Conservation (phyloP, 2,113 vertebrate species). For the Pan troglodytes region DNA sequence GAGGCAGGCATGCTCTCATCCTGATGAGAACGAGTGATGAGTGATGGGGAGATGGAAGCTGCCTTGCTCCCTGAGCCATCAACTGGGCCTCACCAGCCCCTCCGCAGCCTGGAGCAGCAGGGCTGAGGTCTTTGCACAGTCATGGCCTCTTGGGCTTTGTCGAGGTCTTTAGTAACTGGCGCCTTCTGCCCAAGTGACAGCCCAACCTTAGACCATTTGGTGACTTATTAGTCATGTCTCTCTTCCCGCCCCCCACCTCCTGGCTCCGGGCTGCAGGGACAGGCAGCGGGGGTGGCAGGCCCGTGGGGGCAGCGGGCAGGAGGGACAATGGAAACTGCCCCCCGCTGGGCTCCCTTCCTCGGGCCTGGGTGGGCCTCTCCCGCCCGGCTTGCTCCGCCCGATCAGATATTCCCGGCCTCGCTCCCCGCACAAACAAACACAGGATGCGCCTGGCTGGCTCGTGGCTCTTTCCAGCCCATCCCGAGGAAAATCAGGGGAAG, state of each 20-base stretch:
- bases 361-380: constrained; percentile 59
- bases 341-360: neutral
- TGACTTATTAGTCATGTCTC: constrained; percentile 56
- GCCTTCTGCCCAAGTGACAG: constrained; percentile 14
- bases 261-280: neutral
- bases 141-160: fast-evolving
- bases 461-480: constrained; percentile 91
- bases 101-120: fast-evolving
- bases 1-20: too few relatives aligned
- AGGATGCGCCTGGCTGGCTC: constrained; percentile 96
- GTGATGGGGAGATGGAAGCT: neutral
- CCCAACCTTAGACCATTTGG: constrained; percentile 30
- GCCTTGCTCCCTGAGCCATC: neutral
- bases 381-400: constrained; percentile 60
- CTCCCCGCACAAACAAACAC: constrained; percentile 94
- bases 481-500: constrained; percentile 91
- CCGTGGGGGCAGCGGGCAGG: neutral
- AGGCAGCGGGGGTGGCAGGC: neutral
- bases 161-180: neutral
- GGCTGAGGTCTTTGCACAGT: neutral
- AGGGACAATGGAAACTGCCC: constrained; percentile 43
- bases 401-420: constrained; percentile 78
- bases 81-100: fast-evolving
- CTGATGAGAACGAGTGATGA: too few relatives aligned
- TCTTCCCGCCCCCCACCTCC: constrained; percentile 61